A percentile compares a stretch with the other conserved stretches of the same genome.
These are phyloP conservation scores for Thalassarche chlororhynchos DNA, from an alignment of 2,113 vertebrate genomes.

Conservation along the genomic window DNA sequence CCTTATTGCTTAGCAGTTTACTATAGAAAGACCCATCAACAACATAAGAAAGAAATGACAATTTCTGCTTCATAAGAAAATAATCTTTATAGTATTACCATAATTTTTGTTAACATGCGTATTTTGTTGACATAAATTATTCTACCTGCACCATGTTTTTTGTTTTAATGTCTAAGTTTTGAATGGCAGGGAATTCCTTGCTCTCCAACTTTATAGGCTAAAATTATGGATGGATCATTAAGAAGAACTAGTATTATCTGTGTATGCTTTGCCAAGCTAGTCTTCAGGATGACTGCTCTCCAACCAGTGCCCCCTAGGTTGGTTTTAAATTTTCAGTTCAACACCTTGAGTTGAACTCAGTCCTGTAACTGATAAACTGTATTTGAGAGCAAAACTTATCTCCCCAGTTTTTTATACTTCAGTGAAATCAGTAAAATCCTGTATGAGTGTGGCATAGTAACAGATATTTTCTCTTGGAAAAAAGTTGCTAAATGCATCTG, in stretches of 20 bases:
- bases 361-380: not conserved
- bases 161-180: not conserved
- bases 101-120: not conserved
- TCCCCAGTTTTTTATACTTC: not conserved
- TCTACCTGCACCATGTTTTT: not conserved
- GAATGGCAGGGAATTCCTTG: not conserved
- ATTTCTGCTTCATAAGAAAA: not conserved
- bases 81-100: not conserved
- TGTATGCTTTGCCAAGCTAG: not conserved
- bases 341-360: not conserved
- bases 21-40: not conserved
- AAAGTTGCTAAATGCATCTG: not conserved
- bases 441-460: not conserved
- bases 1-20: not conserved
- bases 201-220: not conserved
- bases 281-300: not conserved
- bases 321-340: not conserved
- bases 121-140: not conserved
- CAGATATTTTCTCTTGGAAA: not conserved
- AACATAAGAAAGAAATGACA: not conserved
- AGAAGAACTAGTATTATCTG: not conserved
- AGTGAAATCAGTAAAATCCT: not conserved
- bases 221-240: not conserved
- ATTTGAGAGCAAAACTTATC: not conserved
- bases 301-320: not conserved